Evolutionary conservation across 2,113 vertebrate genomes (phyloP).

Genomic region (Nymphicus hollandicus): DNA sequence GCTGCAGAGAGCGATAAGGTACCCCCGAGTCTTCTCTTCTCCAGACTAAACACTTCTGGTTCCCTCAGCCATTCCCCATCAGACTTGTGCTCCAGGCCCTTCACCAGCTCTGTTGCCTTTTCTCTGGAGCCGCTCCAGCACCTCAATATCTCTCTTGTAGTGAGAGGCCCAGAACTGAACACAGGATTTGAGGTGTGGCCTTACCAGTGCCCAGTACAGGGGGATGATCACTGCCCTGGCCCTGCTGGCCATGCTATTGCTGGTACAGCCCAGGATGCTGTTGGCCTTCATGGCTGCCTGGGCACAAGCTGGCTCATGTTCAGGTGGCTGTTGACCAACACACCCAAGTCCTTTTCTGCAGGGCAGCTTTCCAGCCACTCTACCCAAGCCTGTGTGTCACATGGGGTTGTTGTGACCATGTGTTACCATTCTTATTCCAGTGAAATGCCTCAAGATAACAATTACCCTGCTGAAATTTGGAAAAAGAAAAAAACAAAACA

Average conservation of each 20-base stretch:
- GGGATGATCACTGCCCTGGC: accelerated
- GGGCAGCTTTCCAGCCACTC: neutral
- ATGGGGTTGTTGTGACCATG: neutral
- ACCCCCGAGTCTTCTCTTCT: accelerated
- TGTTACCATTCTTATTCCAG: neutral
- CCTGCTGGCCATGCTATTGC: neutral
- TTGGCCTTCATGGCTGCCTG: neutral
- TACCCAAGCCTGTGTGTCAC: neutral
- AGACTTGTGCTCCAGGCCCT: neutral
- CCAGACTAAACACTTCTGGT: accelerated
- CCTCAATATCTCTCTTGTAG: accelerated
- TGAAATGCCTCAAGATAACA: neutral
- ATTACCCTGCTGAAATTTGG: neutral
- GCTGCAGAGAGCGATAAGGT: neutral
- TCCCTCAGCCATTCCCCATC: neutral
- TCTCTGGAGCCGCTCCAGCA: accelerated
- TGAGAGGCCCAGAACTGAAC: neutral
- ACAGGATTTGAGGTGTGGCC: accelerated
- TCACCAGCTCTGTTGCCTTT: accelerated
- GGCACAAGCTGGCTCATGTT: neutral
- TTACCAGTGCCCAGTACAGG: accelerated
- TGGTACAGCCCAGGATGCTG: neutral
- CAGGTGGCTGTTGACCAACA: neutral
- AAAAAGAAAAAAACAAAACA: too few relatives aligned
- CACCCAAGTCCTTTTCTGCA: neutral